Conservation (phyloP, 1,140 invertebrate species). For the Heterodera carotae region DNA sequence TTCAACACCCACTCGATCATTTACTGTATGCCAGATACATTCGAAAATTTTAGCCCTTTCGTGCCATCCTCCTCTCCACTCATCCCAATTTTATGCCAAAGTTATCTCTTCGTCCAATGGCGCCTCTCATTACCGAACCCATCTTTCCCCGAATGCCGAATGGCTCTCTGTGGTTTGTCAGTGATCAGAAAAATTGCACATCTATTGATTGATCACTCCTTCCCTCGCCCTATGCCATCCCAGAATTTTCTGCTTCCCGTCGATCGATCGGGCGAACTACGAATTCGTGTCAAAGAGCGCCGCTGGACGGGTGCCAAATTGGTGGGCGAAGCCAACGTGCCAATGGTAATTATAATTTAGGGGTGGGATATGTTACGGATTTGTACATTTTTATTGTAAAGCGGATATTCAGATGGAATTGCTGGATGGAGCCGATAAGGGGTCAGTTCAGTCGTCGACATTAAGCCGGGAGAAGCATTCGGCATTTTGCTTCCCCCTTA, state of each 20-base stretch:
- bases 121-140: conserved; percentile 39
- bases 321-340: conserved; percentile 49
- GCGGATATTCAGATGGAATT: conserved; percentile 4
- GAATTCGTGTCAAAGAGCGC: conserved; percentile 55
- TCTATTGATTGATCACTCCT: conserved; percentile 4
- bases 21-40: not conserved
- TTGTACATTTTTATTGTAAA: not conserved
- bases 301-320: conserved; percentile 32
- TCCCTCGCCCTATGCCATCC: not conserved
- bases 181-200: not conserved
- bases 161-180: conserved; percentile 46
- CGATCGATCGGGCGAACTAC: conserved; percentile 48
- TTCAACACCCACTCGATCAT: too few species aligned
- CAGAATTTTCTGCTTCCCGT: conserved; percentile 48
- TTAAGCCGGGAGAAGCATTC: too few species aligned
- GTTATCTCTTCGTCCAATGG: conserved; percentile 21
- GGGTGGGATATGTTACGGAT: too few species aligned
- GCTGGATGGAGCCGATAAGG: conserved; percentile 31
- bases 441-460: too few species aligned
- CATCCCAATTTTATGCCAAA: conserved; percentile 42
- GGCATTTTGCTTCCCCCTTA: too few species aligned
- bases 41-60: conserved; percentile 6
- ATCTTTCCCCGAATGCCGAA: conserved; percentile 15
- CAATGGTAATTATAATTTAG: conserved; percentile 36
- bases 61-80: conserved; percentile 20